phyloP scores from a whole-genome alignment of 2,797 vertebrate species.

The Vultur gryphus region DNA sequence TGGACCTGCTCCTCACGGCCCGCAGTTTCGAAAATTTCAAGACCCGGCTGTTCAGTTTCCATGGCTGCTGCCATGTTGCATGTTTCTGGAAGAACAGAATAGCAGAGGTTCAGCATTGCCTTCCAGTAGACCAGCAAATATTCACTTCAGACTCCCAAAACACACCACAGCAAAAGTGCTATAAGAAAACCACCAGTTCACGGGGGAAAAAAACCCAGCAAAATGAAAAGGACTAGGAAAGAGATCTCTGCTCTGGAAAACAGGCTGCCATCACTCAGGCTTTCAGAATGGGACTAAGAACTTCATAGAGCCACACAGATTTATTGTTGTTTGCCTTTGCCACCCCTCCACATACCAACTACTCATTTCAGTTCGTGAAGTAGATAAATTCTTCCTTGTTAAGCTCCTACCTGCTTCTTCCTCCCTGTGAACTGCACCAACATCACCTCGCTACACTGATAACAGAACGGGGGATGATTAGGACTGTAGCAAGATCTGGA shows the following conservation, averaged over 20 bases:
- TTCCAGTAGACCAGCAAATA: neutral
- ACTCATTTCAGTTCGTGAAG: neutral
- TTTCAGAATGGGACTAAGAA: neutral
- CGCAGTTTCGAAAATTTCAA: conserved; percentile 78
- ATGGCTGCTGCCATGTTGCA: conserved; percentile 84
- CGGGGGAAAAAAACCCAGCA: accelerated
- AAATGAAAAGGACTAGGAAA: neutral
- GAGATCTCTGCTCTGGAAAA: neutral
- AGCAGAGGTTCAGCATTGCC: neutral
- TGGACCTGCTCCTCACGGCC: conserved; percentile 62
- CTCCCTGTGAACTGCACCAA: neutral
- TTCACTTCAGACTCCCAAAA: neutral
- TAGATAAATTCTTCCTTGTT: neutral
- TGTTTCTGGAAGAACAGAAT: conserved; percentile 67
- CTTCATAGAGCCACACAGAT: neutral
- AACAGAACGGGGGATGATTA: neutral
- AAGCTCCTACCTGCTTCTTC: neutral
- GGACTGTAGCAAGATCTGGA: neutral
- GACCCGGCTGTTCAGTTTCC: conserved; percentile 80
- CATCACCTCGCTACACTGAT: neutral
- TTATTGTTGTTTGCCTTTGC: neutral
- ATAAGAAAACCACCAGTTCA: neutral
- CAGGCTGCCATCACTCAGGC: neutral
- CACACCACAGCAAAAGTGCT: neutral
- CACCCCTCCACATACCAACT: neutral